Evolutionary conservation across 2,797 vertebrate species (phyloP), one percentile per base, ranked within the genome.

Genomic region (Cossypha niveicapilla): DNA sequence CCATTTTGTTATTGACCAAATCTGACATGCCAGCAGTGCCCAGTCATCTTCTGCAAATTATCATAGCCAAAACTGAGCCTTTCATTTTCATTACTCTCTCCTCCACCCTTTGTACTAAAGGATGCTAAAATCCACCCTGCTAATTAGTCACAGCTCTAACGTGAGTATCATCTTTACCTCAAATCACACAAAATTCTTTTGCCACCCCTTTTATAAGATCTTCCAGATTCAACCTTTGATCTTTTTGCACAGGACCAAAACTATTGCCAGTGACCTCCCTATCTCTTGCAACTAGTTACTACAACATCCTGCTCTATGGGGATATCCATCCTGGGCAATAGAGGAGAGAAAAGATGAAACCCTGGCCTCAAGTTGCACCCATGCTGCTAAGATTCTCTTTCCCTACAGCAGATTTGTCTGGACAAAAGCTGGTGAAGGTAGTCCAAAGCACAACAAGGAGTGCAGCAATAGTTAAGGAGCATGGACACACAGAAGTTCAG

Each of bases 401-500:
- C n/a, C 53, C n/a, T n/a, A 44, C 18, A 74, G 75, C 44, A 85
- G 25, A 77, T 48, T 19, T 30, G 16, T 53, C 41, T 42, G 68
- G 60, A 56, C 0, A 0, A 72, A 84, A 78, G 57, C 54, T 81
- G 37, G 30, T 41, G 22, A 84, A 35, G 78, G 21, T 37, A 65
- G 27, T 14, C 24, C 13, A 30, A 86, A 68, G 50, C 61, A 88
- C 18, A 24, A 5, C 18, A 50, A 51, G 13, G 45, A 75, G 9
- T 12, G 14, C 28, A 71, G 34, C 23, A 94, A 68, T 24, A 74
- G 51, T 56, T 28, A 77, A 80, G 48, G 3, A 54, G 27, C 57
- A 61, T 2, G 6, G 58, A 81, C 14, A 22, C 0, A 0, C 14
- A 53, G 25, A 77, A 77, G 24, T 42, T 57, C 37, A 51, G 28